Base-by-base conservation (phyloP, 2,797 vertebrate genomes). In the Myioborus melanocephalus region DNA sequence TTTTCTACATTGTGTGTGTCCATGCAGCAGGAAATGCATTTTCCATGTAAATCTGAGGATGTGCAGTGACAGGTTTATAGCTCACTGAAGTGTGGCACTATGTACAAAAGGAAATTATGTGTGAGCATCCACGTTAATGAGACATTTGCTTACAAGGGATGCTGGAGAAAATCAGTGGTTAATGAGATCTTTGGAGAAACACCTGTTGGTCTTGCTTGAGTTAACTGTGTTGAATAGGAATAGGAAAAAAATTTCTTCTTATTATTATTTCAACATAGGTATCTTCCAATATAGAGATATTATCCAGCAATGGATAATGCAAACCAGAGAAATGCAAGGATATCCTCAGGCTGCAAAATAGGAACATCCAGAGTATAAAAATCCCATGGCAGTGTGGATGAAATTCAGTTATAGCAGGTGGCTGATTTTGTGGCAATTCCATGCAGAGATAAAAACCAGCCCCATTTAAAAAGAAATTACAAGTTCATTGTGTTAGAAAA, bases 101-200 rank as follows among this genome's bases (percentile, higher is more conserved):
- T 30, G 56, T 35, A 53, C 9, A 3, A 52, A 95, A 87, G 30
- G 16, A 84, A 76, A 83, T 46, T 20, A 41, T 65, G 76, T 47
- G 64, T 43, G 85, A 93, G 84, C 75, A 77, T 23, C 14, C 59
- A 20, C 2, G 2, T n/a, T 81, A 96, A 93, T 63, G 84, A 95
- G 76, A 63, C 55, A 92, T 91, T 87, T 92, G 20, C 65, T 95
- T 93, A 79, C 68, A 94, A 78, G 71, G 87, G 65, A 43, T 75
- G 50, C 71, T 75, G 65, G 32, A 85, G 55, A 81, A 71, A 81
- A 89, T 87, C 35, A 47, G 28, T 27, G 44, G 39, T 39, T 89
- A 73, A 95, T 87, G 66, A 94, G 34, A 68, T 70, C 52, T 94
- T 91, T 57, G 79, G 28, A 72, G 28, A 90, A 72, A 52, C 44